Conservation (phyloP, 2,888 invertebrate genomes). For the Andricus quercusramuli region DNA sequence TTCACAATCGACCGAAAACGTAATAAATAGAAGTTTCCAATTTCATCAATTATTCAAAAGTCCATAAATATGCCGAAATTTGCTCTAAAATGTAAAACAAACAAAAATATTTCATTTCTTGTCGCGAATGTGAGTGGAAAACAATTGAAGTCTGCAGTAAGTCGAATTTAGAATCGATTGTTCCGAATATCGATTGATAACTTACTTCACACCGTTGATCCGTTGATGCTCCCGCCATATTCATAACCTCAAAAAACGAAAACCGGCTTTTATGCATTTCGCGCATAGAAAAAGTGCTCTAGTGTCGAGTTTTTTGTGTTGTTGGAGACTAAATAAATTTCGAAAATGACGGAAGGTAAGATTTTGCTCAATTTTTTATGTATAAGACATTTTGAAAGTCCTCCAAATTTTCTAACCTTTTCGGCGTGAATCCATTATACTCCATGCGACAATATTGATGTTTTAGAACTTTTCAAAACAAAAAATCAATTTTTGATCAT, state of each 20-base stretch:
- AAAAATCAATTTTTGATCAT: not conserved
- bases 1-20: not conserved
- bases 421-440: not conserved
- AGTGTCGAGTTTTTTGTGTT: not conserved
- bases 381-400: not conserved
- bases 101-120: not conserved
- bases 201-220: not conserved
- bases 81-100: not conserved
- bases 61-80: not conserved
- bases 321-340: not conserved
- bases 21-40: not conserved
- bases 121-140: not conserved
- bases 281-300: not conserved
- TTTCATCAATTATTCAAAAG: not conserved
- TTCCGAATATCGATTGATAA: not conserved
- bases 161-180: not conserved
- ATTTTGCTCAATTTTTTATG: not conserved
- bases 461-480: slow-evolving; percentile 7
- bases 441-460: slow-evolving; percentile 7
- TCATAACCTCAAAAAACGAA: slow-evolving; percentile 16
- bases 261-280: slow-evolving; percentile 33
- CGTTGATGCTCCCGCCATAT: slow-evolving; percentile 10
- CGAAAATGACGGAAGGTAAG: slow-evolving; percentile 33
- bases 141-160: not conserved
- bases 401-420: slow-evolving; percentile 8